Evolutionary conservation across 1,140 invertebrate species (phyloP), one percentile per base, ranked within the genome.

Genomic region (Drosophila grimshawi): DNA sequence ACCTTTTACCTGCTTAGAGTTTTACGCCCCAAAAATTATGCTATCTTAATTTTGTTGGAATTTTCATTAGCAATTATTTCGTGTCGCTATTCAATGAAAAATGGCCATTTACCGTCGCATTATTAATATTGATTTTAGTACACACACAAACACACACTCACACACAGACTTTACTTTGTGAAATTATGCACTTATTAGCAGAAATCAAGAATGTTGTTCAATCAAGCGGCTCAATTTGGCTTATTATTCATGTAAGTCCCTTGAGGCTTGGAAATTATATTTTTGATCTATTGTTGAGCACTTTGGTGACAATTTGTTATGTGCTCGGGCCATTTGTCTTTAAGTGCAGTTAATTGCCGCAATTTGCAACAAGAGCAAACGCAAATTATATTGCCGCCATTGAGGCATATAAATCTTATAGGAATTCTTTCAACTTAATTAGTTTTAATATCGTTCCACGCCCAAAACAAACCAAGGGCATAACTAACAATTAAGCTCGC

Each of bases 351-450:
- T 86, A 86, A 86, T 86, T 86, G 80, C 59, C 70, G 63, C 77
- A 82, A 88, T 86, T 88, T 86, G 64, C 46, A 64, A 43, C 70
- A 69, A 63, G 57, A 59, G 63, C 29, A 67, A 57, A 45, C 45
- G 59, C 61, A 81, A 19, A 83, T 72, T 73, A 78, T 53, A 69
- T 67, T 67, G 49, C 61, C 76, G 35, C 67, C 70, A 79, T 79
- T 64, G 83, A 80, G n/a, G 72, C 80, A 69, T 70, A 80, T 86
- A 88, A 86, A 86, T 86, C 82, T 77, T 82, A 70, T 71, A 53
- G 76, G 29, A 71, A 83, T 81, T 86, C 82, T 88, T 86, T 86
- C 80, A 80, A 86, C 82, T 89, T 88, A 88, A 88, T 88, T 88
- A 89, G 85, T 89, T 89, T 83, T 82, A 89, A 89, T 88, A 74